Base-by-base conservation (phyloP, 1,140 invertebrate species). In the Achatina immaculata region DNA sequence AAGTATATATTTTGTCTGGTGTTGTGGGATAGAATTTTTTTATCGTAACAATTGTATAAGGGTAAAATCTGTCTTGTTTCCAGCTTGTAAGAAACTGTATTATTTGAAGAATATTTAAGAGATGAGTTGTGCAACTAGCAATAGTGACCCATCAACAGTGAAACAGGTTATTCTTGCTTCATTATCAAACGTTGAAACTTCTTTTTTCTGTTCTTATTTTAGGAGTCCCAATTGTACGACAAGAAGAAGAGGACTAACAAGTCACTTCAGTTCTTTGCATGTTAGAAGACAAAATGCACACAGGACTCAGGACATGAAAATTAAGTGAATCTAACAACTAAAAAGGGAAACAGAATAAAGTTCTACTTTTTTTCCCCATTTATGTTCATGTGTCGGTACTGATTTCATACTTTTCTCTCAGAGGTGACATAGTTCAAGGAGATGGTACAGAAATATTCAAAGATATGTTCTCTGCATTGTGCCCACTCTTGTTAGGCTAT, bases 141-240 rank as follows among this genome's bases (percentile, higher is more conserved):
- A n/a, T n/a, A n/a, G n/a, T n/a, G n/a, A n/a, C n/a, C n/a, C 11
- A 24, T 14, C 11, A 24, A 14, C 24, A 51, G 48, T 14, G 11
- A 24, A 24, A 14, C 11, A 51, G 48, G 24, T 24, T 14, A 51
- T 14, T 51, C 24, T 51, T 14, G 11, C 24, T 24, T 14, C 11
- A 24, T 11, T 14, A 24, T 51, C 24, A 51, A 24, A 51, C 24
- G 48, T 11, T 51, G 24, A 51, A 24, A 51, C 48, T 14, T 14
- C 11, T 51, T 51, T 51, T 14, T 24, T 51, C 48, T 14, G 24
- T 28, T 72, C 43, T 72, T 34, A 34, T 85, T 85, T 19, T 71
- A 87, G 86, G 86, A 48, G 81, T 83, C 6, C 84, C 86, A 42
- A 81, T 87, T 48, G 84, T 87, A n/a, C 34, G 86, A 78, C 81